A percentile compares a stretch with the other conserved stretches of the same genome.
Conservation (phyloP, 2,888 invertebrate species). For the Calephelis perditalis region DNA sequence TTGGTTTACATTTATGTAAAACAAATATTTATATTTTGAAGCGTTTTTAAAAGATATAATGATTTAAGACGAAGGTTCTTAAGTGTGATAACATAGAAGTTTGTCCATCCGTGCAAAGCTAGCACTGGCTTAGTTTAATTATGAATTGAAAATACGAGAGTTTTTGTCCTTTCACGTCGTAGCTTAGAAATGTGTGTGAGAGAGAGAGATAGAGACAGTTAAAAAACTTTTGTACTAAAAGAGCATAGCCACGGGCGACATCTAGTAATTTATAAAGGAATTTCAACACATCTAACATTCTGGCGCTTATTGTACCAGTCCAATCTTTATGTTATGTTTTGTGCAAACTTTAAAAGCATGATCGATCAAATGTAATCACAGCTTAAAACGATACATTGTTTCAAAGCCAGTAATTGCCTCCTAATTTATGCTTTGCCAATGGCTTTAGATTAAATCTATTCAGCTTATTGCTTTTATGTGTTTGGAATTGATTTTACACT, state of each 20-base stretch:
- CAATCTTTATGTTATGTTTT: not conserved
- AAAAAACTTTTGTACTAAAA: no score
- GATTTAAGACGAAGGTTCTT: no score
- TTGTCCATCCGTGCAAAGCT: no score
- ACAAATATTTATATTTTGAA: no score
- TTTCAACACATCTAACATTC: not conserved
- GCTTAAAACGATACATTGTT: slow-evolving; percentile 12
- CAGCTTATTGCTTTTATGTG: slow-evolving; percentile 3
- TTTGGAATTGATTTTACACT: slow-evolving; percentile 7
- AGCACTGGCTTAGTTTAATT: no score
- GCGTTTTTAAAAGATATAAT: no score
- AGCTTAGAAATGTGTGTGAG: no score
- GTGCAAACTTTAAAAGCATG: slow-evolving; percentile 7
- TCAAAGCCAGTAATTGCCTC: slow-evolving; percentile 8
- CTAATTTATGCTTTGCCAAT: slow-evolving; percentile 11
- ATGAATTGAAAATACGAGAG: no score
- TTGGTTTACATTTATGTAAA: no score
- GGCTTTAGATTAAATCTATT: slow-evolving; percentile 13
- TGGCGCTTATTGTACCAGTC: slow-evolving; percentile 1
- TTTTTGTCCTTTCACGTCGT: no score
- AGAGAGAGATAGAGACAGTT: no score
- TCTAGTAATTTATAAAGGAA: not conserved
- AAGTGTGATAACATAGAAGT: no score
- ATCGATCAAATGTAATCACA: slow-evolving; percentile 12
- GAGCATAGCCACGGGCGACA: not conserved